Evolutionary conservation across 2,888 invertebrate species (phyloP).

Genomic region (Pheosia gnoma): DNA sequence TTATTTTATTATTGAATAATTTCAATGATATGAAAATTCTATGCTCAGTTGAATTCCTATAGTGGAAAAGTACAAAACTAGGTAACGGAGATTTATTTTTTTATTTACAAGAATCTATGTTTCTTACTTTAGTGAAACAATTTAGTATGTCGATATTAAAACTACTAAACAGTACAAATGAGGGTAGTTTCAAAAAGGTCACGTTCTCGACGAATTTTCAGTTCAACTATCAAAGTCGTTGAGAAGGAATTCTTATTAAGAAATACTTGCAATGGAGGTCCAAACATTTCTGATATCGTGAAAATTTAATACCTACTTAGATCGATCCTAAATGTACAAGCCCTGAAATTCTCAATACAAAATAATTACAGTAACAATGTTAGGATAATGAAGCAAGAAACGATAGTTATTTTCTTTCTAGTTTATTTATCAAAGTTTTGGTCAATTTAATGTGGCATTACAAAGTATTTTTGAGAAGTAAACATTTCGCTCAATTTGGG

Average conservation of each 20-base stretch:
- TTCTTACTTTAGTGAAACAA: not conserved
- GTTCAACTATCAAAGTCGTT: not conserved
- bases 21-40: no score
- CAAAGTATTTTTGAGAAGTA: no score
- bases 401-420: no score
- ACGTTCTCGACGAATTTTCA: not conserved
- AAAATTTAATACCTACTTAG: not conserved
- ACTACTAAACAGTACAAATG: not conserved
- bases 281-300: not conserved
- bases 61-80: no score
- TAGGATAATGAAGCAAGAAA: no score
- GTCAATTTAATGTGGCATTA: no score
- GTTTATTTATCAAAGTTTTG: no score
- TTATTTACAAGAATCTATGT: not conserved
- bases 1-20: no score
- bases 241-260: slow-evolving; percentile 1
- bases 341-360: not conserved
- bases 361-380: no score
- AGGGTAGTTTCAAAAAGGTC: not conserved
- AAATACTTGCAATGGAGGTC: not conserved
- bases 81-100: not conserved
- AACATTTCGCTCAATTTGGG: no score
- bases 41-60: no score
- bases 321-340: not conserved
- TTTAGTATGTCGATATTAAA: not conserved